Conservation (phyloP, 2,113 vertebrate genomes). For the Neotragus pygmaeus region DNA sequence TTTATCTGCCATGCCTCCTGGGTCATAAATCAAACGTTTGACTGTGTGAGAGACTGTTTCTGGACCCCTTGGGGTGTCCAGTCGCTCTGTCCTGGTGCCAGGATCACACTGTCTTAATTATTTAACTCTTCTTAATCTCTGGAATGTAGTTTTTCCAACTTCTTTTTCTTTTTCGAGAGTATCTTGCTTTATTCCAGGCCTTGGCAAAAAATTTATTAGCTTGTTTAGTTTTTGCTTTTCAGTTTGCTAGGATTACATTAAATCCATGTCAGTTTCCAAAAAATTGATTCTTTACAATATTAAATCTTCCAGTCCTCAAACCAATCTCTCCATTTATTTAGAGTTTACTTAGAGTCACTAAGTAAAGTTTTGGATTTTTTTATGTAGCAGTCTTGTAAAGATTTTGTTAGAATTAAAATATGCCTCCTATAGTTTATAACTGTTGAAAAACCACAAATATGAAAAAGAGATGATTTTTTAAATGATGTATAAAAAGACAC, state of each 20-base stretch:
- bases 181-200: not conserved
- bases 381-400: not conserved
- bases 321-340: not conserved
- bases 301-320: not conserved
- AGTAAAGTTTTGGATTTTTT: not conserved
- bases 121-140: not conserved
- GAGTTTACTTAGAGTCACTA: not conserved
- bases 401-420: conserved; percentile 33
- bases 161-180: not conserved
- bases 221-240: not conserved
- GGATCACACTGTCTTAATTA: not conserved
- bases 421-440: not conserved
- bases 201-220: not conserved
- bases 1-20: not conserved
- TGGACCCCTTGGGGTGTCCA: not conserved
- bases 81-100: not conserved
- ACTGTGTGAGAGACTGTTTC: not conserved
- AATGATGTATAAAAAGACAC: not conserved
- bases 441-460: conserved; percentile 14
- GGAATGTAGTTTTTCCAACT: not conserved
- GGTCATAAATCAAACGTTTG: not conserved
- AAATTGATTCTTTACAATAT: not conserved
- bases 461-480: not conserved
- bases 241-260: not conserved
- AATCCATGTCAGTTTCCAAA: not conserved